Conservation (phyloP, 2,113 vertebrate species). For the Myotis lucifugus region DNA sequence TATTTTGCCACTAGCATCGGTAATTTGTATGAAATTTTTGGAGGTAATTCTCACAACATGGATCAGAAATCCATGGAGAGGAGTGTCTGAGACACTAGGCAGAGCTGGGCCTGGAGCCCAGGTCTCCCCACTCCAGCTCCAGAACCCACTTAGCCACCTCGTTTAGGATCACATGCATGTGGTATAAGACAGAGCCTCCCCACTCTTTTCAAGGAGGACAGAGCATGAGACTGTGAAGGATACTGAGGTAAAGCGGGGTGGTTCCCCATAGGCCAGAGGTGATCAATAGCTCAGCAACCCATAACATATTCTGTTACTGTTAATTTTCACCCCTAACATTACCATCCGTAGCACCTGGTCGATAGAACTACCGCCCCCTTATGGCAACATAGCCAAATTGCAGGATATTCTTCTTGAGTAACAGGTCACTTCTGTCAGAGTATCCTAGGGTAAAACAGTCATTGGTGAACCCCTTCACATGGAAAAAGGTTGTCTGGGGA, state of each 20-base stretch:
- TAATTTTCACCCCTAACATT: not conserved
- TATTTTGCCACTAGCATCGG: not conserved
- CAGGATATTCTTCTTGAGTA: slow-evolving; percentile 15
- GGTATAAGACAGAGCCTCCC: not conserved
- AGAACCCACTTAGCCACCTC: not conserved
- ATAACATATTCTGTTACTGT: rapidly evolving
- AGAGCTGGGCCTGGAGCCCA: not conserved
- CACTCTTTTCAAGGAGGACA: not conserved
- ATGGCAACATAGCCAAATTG: slow-evolving; percentile 43
- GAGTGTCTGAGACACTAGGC: not conserved
- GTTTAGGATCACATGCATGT: not conserved
- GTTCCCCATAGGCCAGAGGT: not conserved
- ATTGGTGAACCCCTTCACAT: not conserved
- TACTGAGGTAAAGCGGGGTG: not conserved
- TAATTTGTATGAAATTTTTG: not conserved
- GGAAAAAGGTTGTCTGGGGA: not conserved
- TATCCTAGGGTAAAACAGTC: not conserved
- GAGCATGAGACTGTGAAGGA: not conserved
- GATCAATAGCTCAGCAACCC: not conserved
- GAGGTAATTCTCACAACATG: not conserved
- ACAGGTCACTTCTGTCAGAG: not conserved
- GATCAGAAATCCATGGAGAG: not conserved
- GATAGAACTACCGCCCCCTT: slow-evolving; percentile 27
- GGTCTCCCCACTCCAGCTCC: not conserved
- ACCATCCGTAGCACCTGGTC: not conserved